Conservation (phyloP, 2,113 vertebrate genomes). For the Formicarius rufipectus region DNA sequence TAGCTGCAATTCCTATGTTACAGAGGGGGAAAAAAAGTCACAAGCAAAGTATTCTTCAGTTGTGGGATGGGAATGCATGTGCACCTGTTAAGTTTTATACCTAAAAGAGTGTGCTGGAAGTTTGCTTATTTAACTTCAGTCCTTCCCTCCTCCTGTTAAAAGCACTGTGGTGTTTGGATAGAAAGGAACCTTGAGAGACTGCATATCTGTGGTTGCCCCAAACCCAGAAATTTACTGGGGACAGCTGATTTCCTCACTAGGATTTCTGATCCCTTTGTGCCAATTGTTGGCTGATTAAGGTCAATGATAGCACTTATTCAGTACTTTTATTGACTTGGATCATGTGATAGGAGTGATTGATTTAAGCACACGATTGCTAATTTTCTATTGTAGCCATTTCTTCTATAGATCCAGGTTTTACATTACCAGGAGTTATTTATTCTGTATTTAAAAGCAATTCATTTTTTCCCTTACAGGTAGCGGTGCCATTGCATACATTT, state of each 20-base stretch:
- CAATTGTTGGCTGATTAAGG: constrained; percentile 69
- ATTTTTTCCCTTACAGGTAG: not conserved
- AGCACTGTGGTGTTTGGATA: not conserved
- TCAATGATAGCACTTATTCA: constrained; percentile 68
- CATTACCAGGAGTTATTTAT: constrained; percentile 27
- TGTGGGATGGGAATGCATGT: not conserved
- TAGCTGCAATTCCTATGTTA: not conserved
- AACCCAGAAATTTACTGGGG: not conserved
- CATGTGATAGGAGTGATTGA: constrained; percentile 73
- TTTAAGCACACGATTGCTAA: constrained; percentile 65
- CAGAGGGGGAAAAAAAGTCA: fast-evolving
- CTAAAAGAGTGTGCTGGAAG: not conserved
- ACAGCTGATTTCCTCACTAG: not conserved
- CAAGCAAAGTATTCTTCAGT: not conserved
- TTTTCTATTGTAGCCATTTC: constrained; percentile 55
- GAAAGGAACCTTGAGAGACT: not conserved
- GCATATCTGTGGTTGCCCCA: not conserved
- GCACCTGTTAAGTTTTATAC: not conserved
- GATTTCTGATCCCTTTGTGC: constrained; percentile 61
- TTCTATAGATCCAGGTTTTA: constrained; percentile 3
- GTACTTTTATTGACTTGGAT: constrained; percentile 67
- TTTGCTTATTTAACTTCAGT: not conserved
- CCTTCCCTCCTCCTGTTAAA: not conserved
- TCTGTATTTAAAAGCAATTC: constrained; percentile 23
- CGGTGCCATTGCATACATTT: not conserved